A percentile compares a stretch with the other conserved stretches of the same genome.
Evolutionary conservation across 1,140 invertebrate genomes (phyloP).

Genomic region (Chironomus striatipennis): DNA sequence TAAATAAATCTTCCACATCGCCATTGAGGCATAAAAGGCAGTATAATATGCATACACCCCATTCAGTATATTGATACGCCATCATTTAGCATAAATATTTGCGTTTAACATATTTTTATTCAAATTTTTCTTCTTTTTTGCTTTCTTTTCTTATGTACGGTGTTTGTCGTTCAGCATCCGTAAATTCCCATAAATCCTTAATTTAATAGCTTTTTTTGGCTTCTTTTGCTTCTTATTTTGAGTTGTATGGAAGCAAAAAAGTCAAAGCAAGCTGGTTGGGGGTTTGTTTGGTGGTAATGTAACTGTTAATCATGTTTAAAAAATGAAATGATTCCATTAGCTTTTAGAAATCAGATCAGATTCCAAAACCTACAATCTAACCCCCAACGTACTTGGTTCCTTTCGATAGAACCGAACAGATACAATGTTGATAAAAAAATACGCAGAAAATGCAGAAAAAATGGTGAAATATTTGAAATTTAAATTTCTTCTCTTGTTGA

Average conservation of each 20-base stretch:
- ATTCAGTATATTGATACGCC: not conserved
- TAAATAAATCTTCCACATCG: not conserved
- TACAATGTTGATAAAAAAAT: not conserved
- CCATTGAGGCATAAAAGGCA: not conserved
- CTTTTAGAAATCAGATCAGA: no score
- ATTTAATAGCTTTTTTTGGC: conserved; percentile 19
- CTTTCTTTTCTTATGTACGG: no score
- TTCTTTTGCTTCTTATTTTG: not conserved
- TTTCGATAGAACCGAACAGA: not conserved
- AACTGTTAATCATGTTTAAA: no score
- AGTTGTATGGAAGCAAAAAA: no score
- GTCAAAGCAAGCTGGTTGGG: no score
- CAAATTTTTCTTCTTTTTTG: not conserved
- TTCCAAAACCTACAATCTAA: no score
- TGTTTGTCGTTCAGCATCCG: conserved; percentile 1
- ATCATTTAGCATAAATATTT: conserved; percentile 10
- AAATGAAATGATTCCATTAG: no score
- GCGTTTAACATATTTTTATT: conserved; percentile 11
- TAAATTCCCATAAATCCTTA: conserved; percentile 20
- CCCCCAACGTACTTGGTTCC: not conserved
- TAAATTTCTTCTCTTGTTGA: not conserved
- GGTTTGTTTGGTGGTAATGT: no score
- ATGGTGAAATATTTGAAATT: conserved; percentile 2
- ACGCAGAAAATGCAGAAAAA: conserved; percentile 8
- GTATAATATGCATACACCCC: not conserved